These are phyloP conservation scores for Syngnathus floridae DNA, from an alignment of 2,113 vertebrate species.

Conservation along the genomic window DNA sequence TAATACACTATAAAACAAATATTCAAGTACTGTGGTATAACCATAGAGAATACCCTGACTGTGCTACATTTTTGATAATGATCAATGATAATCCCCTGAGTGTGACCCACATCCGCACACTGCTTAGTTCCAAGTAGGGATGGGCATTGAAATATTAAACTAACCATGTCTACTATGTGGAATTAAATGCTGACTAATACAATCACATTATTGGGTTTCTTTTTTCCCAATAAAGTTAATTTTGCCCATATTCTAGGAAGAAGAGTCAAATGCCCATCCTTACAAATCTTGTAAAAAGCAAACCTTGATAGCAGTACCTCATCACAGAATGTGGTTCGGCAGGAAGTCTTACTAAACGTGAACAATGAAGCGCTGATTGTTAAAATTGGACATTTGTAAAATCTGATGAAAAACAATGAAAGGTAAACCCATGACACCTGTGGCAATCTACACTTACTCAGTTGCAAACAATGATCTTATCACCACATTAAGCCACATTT, in stretches of 20 bases:
- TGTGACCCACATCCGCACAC: conserved; percentile 29
- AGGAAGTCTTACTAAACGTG: neutral
- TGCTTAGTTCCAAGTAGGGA: neutral
- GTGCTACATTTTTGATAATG: conserved; percentile 32
- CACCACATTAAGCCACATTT: neutral
- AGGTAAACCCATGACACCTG: neutral
- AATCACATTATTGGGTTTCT: neutral
- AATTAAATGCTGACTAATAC: neutral
- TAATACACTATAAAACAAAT: conserved; percentile 9
- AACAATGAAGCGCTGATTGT: neutral
- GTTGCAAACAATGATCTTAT: neutral
- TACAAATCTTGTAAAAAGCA: neutral
- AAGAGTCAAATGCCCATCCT: neutral
- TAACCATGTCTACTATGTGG: neutral
- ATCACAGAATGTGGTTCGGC: neutral
- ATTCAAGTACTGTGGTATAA: conserved; percentile 23
- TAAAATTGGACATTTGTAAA: neutral
- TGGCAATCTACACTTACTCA: neutral
- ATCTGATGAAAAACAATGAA: neutral
- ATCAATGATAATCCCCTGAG: conserved; percentile 48
- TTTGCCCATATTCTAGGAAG: neutral
- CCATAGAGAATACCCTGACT: conserved; percentile 27
- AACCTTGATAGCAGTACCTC: neutral
- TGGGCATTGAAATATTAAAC: neutral
- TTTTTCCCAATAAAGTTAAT: neutral